Evolutionary conservation across 1,140 invertebrate species (phyloP), one percentile per base, ranked within the genome.

Genomic region (Drosophila yakuba): DNA sequence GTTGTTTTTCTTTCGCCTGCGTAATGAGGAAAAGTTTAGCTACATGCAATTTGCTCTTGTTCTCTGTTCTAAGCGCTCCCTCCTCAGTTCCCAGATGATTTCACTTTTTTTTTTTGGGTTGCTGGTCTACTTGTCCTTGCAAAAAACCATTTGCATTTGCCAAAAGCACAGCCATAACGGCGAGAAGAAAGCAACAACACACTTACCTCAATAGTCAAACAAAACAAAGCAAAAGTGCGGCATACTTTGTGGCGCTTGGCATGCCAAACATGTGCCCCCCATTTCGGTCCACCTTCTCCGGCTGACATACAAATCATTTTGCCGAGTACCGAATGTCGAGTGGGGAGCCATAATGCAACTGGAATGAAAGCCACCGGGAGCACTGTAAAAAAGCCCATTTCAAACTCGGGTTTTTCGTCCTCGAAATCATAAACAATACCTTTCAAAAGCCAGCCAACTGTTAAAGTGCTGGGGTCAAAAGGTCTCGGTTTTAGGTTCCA

Each of bases 231-330:
- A 63, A 74, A 80, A 88, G 82, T 88, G 83, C 60, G 76, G 83
- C 84, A 77, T 83, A 88, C 79, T 88, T 88, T 89, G 76, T 52
- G 60, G 63, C 60, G 80, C 67, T 84, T 83, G 64, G 57, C 80
- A 89, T 89, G 66, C 74, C 62, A 59, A 68, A 74, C 77, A 80
- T 74, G 62, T 75, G 63, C 78, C 71, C 52, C 63, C 74, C 74
- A 77, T 78, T 78, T 78, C 45, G 51, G 56, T 67, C 55, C 58
- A 51, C 58, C 62, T 67, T 43, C 58, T 56, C 58, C 62, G 73
- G 71, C 74, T 88, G 84, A 89, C 84, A 88, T 74, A 88, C 80
- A 88, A 88, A 88, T 88, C 85, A 88, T 84, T 80, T 80, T 74
- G 77, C 51, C 77, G 77, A 89, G 83, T 82, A 62, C 41, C 54